Evolutionary conservation across 1,140 invertebrate genomes (phyloP), one percentile per base, ranked within the genome.

Genomic region (Magallana angulata): DNA sequence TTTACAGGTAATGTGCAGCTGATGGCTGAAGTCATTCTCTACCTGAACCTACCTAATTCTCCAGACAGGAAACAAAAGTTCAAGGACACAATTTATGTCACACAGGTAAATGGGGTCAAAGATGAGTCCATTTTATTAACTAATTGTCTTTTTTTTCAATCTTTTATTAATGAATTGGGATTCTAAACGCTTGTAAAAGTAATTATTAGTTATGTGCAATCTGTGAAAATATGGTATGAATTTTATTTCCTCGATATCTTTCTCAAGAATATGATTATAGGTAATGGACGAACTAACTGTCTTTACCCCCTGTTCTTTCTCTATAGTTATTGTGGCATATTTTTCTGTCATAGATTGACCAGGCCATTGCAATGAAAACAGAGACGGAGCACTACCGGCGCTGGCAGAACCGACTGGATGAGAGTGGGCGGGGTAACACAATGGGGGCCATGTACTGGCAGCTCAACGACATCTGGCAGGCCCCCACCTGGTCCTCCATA

Each of bases 381-480:
- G 96, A 99, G 95, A 97, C 98, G 0, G 98, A 99, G 94, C 96
- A 96, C 90, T 99, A 99, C 94, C 96, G 98, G 57, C 96, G 97
- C 90, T 94, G 95, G 91, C 95, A 95, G 91, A 96, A 90, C 82
- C 24, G 85, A 59, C 60, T 94, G 24, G 90, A 93, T 30, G 68
- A 90, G 85, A 88, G 92, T 86, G 94, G 95, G 11, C 57, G 92
- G 85, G 95, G 95, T 1, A 90, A 95, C 56, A 96, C 96, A 0
- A 99, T 99, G 98, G 99, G 99, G 16, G 98, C 98, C 16, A 95
- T 99, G 62, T 99, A 99, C 95, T 99, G 99, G 99, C 99, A 99
- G 94, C 94, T 99, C 1, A 99, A 99, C 95, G 99, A 99, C 95
- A 97, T 99, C 30, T 99, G 99, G 99, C 97, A 98, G 93, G 98